Evolutionary conservation across 2,113 vertebrate species (phyloP), one percentile per base, ranked within the genome.

Genomic region (Calonectris borealis): DNA sequence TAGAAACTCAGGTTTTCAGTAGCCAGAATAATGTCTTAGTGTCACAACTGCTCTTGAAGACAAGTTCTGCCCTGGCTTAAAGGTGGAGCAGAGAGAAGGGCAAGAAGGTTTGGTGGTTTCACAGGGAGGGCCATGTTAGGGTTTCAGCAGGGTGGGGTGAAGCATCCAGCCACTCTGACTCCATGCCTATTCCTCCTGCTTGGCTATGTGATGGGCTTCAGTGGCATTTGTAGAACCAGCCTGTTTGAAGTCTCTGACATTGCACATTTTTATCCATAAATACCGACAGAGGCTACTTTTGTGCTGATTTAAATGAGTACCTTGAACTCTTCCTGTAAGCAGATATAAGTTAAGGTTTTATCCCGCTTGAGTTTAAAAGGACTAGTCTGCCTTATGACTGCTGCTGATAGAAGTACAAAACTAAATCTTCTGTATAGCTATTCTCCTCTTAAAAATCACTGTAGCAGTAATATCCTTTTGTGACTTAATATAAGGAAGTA

Each of bases 141-240:
- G 32, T 65, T 90, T 75, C 46, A 61, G 0, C 0, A 0, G 26
- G 31, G 32, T 2, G 1, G 7, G 12, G 21, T 36, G 77, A 49
- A 62, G 31, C 42, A 69, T 48, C 54, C 40, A 36, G n/a, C 17
- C 15, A 7, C 42, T 58, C 49, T 62, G 31, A n/a, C 54, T 87
- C 38, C 0, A 0, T 86, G 26, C 27, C 58, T 20, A 2, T 79
- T 66, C 24, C 9, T 66, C 29, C 25, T 81, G 34, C 46, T 40
- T 22, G 25, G 13, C 46, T 75, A 15, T 0, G 0, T 40, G 44
- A 22, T 55, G 48, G 46, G 21, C 29, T 86, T 73, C 25, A 32
- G 14, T 55, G 48, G n/a, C 55, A 19, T 62, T 40, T 69, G 48
- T 85, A 55, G 52, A 21, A 79, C 48, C 48, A 68, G 6, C 40